Conservation (phyloP, 2,113 vertebrate genomes). For the Zootoca vivipara region DNA sequence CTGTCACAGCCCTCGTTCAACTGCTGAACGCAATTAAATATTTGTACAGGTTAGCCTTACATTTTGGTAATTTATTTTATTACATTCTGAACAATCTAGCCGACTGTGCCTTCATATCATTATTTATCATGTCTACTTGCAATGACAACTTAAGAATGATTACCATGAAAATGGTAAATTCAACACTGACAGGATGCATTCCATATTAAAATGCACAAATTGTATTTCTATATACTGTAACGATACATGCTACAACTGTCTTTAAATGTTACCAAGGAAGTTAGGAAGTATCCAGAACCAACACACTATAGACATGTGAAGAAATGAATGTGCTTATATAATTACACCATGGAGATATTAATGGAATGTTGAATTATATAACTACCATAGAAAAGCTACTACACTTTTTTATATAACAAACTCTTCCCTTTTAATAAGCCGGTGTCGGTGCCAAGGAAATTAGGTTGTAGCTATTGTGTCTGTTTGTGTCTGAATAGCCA, state of each 20-base stretch:
- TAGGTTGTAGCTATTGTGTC: conserved; percentile 76
- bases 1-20: background rate
- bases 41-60: background rate
- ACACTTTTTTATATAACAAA: conserved; percentile 60
- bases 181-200: background rate
- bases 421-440: conserved; percentile 65
- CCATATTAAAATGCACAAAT: background rate
- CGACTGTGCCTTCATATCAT: background rate
- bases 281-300: conserved; percentile 11
- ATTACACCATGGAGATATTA: conserved; percentile 39
- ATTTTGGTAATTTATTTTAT: background rate
- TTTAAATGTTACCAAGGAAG: background rate
- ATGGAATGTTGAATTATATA: conserved; percentile 64
- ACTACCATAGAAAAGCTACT: conserved; percentile 56
- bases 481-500: conserved; percentile 74
- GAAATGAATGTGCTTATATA: conserved; percentile 30
- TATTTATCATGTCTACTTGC: no score
- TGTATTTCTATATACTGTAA: background rate
- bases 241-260: background rate
- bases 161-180: background rate
- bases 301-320: conserved; percentile 20
- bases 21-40: background rate
- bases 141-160: background rate
- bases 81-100: background rate
- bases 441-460: conserved; percentile 70